Evolutionary conservation across 1,140 invertebrate genomes (phyloP).

Genomic region (Paralvinella palmiformis): DNA sequence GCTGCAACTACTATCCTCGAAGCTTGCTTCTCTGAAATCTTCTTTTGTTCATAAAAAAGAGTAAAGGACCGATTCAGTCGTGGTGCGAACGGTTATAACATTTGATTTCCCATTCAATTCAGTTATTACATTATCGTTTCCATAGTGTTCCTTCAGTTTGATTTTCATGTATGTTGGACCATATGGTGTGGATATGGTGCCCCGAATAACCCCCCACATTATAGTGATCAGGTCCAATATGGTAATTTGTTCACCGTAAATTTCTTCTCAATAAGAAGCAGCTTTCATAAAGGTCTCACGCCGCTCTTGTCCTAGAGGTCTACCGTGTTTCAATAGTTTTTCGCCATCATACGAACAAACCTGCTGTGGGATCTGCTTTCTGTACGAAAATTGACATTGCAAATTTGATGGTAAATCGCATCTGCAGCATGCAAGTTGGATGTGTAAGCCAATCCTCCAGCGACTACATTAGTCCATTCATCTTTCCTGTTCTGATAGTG

Average conservation of each 20-base stretch:
- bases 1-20: constrained; percentile 12
- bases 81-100: constrained; percentile 19
- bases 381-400: no score
- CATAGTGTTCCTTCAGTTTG: constrained; percentile 20
- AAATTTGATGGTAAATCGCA: no score
- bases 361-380: no score
- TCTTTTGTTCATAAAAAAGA: constrained; percentile 10
- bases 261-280: no score
- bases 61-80: constrained; percentile 13
- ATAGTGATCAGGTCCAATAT: neutral
- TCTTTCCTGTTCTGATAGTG: no score
- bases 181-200: neutral
- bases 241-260: neutral
- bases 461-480: no score
- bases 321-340: no score
- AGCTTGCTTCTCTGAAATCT: neutral
- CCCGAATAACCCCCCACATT: neutral
- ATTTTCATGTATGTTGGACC: constrained; percentile 21
- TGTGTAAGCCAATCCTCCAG: no score
- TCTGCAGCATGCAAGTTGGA: no score
- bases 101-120: constrained; percentile 17
- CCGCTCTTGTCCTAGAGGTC: no score
- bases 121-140: constrained; percentile 15
- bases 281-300: no score
- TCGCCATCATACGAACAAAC: no score